phyloP scores from a whole-genome alignment of 2,888 invertebrate species.

The Villa cingulata region DNA sequence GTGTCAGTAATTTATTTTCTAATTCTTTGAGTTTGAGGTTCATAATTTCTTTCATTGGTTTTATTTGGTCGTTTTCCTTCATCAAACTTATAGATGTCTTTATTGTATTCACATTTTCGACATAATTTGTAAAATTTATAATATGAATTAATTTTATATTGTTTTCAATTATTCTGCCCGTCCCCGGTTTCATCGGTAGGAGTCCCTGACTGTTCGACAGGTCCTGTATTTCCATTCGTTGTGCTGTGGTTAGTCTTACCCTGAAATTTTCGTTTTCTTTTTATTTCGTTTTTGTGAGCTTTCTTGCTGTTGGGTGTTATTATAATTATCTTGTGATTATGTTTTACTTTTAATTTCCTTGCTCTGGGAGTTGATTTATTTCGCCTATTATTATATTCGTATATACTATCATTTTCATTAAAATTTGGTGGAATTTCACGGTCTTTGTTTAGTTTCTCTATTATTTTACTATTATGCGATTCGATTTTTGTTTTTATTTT shows the following conservation, averaged over 20 bases:
- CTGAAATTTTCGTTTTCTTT: not conserved
- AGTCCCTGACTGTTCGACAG: not conserved
- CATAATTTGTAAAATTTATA: constrained; percentile 3
- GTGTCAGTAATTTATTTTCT: constrained; percentile 1
- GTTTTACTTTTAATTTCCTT: not conserved
- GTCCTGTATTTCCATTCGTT: not conserved
- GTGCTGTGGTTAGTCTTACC: not conserved
- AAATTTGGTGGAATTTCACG: not conserved
- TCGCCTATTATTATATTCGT: not conserved
- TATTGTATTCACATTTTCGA: constrained; percentile 3
- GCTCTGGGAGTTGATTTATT: not conserved
- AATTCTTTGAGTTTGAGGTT: constrained; percentile 1
- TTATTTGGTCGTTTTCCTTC: not conserved
- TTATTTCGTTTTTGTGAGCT: not conserved
- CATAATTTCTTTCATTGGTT: not conserved
- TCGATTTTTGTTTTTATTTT: not conserved
- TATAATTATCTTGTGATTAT: not conserved
- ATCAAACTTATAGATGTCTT: not conserved
- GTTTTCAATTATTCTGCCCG: not conserved
- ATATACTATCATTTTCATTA: not conserved
- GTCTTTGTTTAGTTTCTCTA: not conserved
- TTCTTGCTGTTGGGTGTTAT: not conserved
- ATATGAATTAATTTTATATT: constrained; percentile 2
- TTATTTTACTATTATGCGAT: not conserved
- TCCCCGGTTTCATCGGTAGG: constrained; percentile 1